Percentiles rank a stretch among this genome's conserved stretches.
phyloP scores from a whole-genome alignment of 2,797 vertebrate genomes.

The Anabas testudineus region DNA sequence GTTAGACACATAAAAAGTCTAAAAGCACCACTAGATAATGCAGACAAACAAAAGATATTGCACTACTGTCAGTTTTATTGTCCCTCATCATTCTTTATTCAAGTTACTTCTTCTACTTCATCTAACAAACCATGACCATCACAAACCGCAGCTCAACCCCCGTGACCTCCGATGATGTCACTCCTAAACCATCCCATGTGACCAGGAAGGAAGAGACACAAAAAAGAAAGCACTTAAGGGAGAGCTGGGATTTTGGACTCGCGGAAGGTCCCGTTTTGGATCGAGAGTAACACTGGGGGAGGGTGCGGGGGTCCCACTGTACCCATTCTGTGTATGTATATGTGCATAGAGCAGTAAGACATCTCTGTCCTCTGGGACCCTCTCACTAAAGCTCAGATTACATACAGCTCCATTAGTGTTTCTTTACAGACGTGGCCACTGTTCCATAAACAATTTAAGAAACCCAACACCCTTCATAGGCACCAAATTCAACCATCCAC shows the following conservation, averaged over 20 bases:
- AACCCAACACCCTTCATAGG: slow-evolving; percentile 64
- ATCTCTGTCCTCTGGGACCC: slow-evolving; percentile 56
- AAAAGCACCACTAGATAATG: slow-evolving; percentile 5
- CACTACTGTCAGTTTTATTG: background rate
- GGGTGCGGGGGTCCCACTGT: slow-evolving; percentile 20
- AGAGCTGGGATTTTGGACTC: slow-evolving; percentile 10
- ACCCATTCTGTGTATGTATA: slow-evolving; percentile 6
- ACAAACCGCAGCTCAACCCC: slow-evolving; percentile 36
- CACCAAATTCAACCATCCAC: slow-evolving; percentile 42
- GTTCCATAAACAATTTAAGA: slow-evolving; percentile 66
- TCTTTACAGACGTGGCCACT: slow-evolving; percentile 63
- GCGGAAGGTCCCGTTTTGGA: slow-evolving; percentile 12
- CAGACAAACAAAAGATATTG: background rate
- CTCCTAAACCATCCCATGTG: slow-evolving; percentile 57
- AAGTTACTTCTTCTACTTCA: background rate
- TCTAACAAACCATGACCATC: slow-evolving; percentile 30
- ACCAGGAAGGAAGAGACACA: slow-evolving; percentile 45
- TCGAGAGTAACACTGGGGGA: slow-evolving; percentile 28
- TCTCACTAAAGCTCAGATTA: slow-evolving; percentile 66
- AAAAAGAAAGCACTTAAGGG: slow-evolving; percentile 50
- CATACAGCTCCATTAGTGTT: slow-evolving; percentile 66
- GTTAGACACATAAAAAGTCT: background rate
- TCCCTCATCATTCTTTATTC: background rate
- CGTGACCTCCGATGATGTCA: slow-evolving; percentile 69
- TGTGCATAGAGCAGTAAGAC: slow-evolving; percentile 26